A percentile compares a stretch with the other conserved stretches of the same genome.
These are phyloP conservation scores for Sclerodermus sp. DNA, from an alignment of 2,888 invertebrate species.

Conservation along the genomic window DNA sequence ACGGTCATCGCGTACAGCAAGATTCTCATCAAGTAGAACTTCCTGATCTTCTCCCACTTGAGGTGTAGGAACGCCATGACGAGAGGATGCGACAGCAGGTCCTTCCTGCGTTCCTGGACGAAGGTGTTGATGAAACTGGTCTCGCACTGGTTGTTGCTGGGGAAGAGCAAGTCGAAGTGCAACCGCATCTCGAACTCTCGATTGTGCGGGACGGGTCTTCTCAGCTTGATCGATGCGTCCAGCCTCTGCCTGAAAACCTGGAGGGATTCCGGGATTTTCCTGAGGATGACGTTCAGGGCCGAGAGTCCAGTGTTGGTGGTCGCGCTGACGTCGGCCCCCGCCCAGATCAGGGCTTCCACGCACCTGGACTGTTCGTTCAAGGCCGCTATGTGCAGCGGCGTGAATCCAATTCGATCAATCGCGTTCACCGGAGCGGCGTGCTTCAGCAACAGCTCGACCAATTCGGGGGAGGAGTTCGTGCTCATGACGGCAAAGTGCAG, in stretches of 20 bases:
- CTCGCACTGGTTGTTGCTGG: slow-evolving; percentile 52
- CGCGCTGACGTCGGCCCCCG: slow-evolving; percentile 58
- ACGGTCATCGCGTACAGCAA: slow-evolving; percentile 51
- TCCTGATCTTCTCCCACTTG: slow-evolving; percentile 60
- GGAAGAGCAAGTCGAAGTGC: slow-evolving; percentile 53
- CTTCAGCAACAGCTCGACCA: slow-evolving; percentile 47
- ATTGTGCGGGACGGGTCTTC: slow-evolving; percentile 48
- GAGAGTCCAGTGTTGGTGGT: slow-evolving; percentile 56
- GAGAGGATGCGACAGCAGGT: slow-evolving; percentile 57
- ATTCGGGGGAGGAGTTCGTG: slow-evolving; percentile 43
- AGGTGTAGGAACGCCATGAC: slow-evolving; percentile 59
- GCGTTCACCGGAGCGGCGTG: slow-evolving; percentile 51
- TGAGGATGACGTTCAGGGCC: slow-evolving; percentile 56
- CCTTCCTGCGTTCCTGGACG: slow-evolving; percentile 57
- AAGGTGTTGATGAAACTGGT: slow-evolving; percentile 58
- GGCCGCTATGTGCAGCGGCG: slow-evolving; percentile 59
- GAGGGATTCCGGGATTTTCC: slow-evolving; percentile 58
- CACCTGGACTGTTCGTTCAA: slow-evolving; percentile 58
- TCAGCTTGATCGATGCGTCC: slow-evolving; percentile 51
- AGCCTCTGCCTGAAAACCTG: slow-evolving; percentile 55
- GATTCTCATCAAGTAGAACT: slow-evolving; percentile 54
- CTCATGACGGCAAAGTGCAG: slow-evolving; percentile 58
- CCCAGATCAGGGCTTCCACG: slow-evolving; percentile 56
- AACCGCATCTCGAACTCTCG: slow-evolving; percentile 53
- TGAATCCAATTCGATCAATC: slow-evolving; percentile 54